These are phyloP conservation scores for Smittia sp. DNA, from an alignment of 2,888 invertebrate species.

Conservation along the genomic window DNA sequence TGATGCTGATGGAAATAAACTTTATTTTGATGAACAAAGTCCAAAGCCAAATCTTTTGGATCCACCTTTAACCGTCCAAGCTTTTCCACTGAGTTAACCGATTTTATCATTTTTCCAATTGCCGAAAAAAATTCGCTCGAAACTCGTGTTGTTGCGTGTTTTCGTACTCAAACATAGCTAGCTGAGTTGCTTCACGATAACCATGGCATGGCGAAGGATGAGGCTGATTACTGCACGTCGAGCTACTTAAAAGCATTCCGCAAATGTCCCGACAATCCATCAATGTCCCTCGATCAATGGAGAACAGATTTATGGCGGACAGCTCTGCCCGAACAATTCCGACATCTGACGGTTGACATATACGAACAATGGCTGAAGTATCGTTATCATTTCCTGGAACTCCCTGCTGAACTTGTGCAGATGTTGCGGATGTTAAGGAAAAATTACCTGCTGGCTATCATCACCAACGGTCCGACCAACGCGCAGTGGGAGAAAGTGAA, in stretches of 20 bases:
- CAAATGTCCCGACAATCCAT: slow-evolving; percentile 75
- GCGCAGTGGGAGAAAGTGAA: slow-evolving; percentile 88
- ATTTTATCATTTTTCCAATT: slow-evolving; percentile 20
- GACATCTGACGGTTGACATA: slow-evolving; percentile 69
- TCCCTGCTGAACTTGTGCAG: slow-evolving; percentile 66
- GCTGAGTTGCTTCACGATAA: slow-evolving; percentile 55
- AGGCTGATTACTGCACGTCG: slow-evolving; percentile 63
- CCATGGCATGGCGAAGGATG: slow-evolving; percentile 64
- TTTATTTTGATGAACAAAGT: neutral
- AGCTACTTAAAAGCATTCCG: slow-evolving; percentile 73
- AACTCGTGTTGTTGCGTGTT: slow-evolving; percentile 43
- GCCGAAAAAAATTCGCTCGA: slow-evolving; percentile 8
- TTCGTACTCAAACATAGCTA: slow-evolving; percentile 51
- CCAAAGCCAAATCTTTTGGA: neutral
- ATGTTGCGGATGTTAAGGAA: slow-evolving; percentile 68
- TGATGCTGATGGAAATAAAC: neutral
- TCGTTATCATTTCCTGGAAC: slow-evolving; percentile 72
- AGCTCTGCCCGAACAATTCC: slow-evolving; percentile 70
- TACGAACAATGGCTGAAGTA: slow-evolving; percentile 76
- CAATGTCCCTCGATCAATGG: slow-evolving; percentile 72
- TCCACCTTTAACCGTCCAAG: neutral
- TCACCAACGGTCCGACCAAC: slow-evolving; percentile 82
- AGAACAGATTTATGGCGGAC: slow-evolving; percentile 73
- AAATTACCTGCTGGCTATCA: slow-evolving; percentile 73
- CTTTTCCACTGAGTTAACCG: slow-evolving; percentile 1